Base-by-base conservation (phyloP, 2,113 vertebrate species). In the Podilymbus podiceps region DNA sequence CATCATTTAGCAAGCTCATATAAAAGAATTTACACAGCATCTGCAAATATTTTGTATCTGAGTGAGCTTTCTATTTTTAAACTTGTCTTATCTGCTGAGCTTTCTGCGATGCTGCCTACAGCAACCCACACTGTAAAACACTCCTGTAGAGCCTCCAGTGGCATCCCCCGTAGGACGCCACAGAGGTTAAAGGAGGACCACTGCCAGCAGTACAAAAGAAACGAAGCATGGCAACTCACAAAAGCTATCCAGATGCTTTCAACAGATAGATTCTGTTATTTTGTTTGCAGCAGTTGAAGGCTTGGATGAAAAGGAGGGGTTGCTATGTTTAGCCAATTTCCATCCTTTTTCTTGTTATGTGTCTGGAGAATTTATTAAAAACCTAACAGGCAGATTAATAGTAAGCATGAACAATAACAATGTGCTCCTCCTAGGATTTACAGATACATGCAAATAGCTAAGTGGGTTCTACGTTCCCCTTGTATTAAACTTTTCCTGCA, bases 1-100 rank as follows among this genome's bases (percentile, higher is more conserved):
- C 24, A 15, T 53, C 30, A 75, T 88, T 67, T 68, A 88, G 38
- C 20, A 55, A 89, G 67, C 44, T 66, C 19, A 7, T 40, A 52
- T 20, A 28, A 46, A 77, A 50, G 20, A 42, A 71, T 78, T 86
- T 53, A 33, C 12, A 50, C 15, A 47, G 27, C 20, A 25, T 40
- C 25, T 80, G 75, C 46, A 80, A 80, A 52, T 76, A 85, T 53
- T 91, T 88, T 44, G 22, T 90, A 20, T 74, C 58, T 82, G n/a
- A 31, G 28, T 49, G 44, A 90, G 22, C 12, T 86, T 91, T 93
- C 63, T 93, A 46, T 85, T 92, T 93, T 88, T 72, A 91, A 95
- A 71, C 38, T 19, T 49, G 11, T 58, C n/a, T 75, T 75, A 66
- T 72, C 53, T 75, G 22, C 28, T 83, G 62, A 92, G 44, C n/a